Evolutionary conservation across 2,797 vertebrate species (phyloP).

Genomic region (Gallinago solitaria): DNA sequence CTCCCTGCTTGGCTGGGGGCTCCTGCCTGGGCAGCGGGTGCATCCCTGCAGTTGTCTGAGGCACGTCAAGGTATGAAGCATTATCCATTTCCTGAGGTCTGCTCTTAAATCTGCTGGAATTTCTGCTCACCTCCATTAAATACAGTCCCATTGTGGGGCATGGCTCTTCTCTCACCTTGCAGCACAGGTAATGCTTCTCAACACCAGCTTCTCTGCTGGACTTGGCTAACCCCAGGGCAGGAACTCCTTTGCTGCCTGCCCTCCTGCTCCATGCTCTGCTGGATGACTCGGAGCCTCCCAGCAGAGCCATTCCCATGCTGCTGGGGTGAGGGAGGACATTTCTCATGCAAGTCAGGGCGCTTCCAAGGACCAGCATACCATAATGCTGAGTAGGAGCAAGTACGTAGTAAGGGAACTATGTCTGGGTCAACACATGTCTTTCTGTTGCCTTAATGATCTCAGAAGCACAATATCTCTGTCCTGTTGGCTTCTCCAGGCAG

Average conservation of each 20-base stretch:
- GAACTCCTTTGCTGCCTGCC: background rate
- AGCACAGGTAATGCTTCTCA: background rate
- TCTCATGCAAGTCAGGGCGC: constrained; percentile 54
- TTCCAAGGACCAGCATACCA: constrained; percentile 70
- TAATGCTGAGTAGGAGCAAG: constrained; percentile 56
- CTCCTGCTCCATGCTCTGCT: background rate
- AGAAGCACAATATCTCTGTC: constrained; percentile 50
- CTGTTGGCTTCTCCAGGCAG: background rate
- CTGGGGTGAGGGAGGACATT: constrained; percentile 56
- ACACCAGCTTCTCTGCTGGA: accelerated
- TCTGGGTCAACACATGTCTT: constrained; percentile 70
- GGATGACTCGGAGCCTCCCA: background rate
- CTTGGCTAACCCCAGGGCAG: background rate
- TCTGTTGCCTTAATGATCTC: constrained; percentile 60
- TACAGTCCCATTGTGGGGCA: background rate
- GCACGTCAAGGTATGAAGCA: background rate
- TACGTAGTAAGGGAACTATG: constrained; percentile 69
- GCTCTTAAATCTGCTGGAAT: constrained; percentile 23
- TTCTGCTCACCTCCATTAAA: background rate
- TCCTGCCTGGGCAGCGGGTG: background rate
- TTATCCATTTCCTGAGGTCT: constrained; percentile 31
- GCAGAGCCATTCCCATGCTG: constrained; percentile 42
- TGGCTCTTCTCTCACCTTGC: background rate
- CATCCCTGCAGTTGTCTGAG: background rate
- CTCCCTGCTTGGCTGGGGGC: background rate